Conservation (phyloP, 2,888 invertebrate genomes). For the Caenorhabditis imperialis region DNA sequence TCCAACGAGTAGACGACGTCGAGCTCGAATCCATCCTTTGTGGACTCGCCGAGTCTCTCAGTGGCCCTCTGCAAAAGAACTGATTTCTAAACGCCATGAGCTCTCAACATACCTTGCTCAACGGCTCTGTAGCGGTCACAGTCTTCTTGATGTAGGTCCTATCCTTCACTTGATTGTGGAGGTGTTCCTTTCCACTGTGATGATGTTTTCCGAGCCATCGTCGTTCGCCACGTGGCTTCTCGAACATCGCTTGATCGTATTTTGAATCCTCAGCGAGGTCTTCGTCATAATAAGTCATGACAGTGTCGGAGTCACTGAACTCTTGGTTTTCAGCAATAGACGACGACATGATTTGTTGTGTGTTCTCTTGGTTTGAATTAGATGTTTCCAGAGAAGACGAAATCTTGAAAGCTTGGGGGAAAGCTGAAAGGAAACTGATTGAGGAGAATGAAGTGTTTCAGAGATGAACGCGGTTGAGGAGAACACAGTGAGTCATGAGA, state of each 20-base stretch:
- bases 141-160: slow-evolving; percentile 27
- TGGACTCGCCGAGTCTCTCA: not conserved
- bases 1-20: slow-evolving; percentile 30
- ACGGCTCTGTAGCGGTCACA: slow-evolving; percentile 12
- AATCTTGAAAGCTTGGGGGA: not conserved
- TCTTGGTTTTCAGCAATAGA: too few species aligned
- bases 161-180: slow-evolving; percentile 25
- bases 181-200: slow-evolving; percentile 25
- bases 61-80: slow-evolving; percentile 17
- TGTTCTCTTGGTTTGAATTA: not conserved
- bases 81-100: too few species aligned
- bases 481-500: too few species aligned
- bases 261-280: too few species aligned
- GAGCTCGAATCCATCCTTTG: slow-evolving; percentile 20
- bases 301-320: not conserved
- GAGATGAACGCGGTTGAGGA: too few species aligned
- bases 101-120: slow-evolving; percentile 28
- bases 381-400: not conserved
- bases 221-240: slow-evolving; percentile 37
- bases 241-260: slow-evolving; percentile 6
- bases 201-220: slow-evolving; percentile 27
- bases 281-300: not conserved
- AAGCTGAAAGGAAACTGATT: not conserved
- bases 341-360: not conserved
- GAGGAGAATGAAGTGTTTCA: too few species aligned